Evolutionary conservation across 1,140 invertebrate species (phyloP).

Genomic region (Drosophila willistoni): DNA sequence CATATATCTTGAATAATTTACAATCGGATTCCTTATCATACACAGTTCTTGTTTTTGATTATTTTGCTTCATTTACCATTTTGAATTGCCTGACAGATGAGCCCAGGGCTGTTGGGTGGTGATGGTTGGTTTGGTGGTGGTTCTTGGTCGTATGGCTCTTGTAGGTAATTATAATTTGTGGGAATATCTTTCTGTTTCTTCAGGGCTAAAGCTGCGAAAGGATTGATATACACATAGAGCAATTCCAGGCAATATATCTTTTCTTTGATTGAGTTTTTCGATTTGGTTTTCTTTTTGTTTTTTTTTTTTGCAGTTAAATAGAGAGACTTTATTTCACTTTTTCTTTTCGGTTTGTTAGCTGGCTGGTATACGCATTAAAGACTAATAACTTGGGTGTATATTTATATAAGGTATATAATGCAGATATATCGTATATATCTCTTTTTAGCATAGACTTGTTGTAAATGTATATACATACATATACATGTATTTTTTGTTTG

Average conservation of each 20-base stretch:
- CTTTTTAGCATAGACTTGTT: constrained; percentile 40
- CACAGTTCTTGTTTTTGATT: background rate
- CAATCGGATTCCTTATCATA: background rate
- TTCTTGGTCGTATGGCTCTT: background rate
- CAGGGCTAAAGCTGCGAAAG: constrained; percentile 35
- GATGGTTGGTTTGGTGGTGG: background rate
- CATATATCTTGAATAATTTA: background rate
- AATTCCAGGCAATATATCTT: constrained; percentile 35
- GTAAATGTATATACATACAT: constrained; percentile 44
- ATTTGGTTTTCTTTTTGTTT: constrained; percentile 22
- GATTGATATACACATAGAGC: constrained; percentile 44
- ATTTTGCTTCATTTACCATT: constrained; percentile 3
- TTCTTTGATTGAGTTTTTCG: constrained; percentile 27
- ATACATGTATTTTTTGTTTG: constrained; percentile 15
- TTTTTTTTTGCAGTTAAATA: constrained; percentile 77
- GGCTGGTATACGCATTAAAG: constrained; percentile 39
- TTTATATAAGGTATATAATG: constrained; percentile 45
- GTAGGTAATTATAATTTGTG: background rate
- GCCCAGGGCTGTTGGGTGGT: background rate
- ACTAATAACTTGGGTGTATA: constrained; percentile 63
- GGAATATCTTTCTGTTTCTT: background rate
- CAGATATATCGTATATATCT: constrained; percentile 36
- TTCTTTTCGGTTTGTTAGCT: constrained; percentile 41
- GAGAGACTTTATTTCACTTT: constrained; percentile 80
- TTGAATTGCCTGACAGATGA: constrained; percentile 1